Conservation (phyloP, 1,140 invertebrate genomes). For the Apocrypta bakeri region DNA sequence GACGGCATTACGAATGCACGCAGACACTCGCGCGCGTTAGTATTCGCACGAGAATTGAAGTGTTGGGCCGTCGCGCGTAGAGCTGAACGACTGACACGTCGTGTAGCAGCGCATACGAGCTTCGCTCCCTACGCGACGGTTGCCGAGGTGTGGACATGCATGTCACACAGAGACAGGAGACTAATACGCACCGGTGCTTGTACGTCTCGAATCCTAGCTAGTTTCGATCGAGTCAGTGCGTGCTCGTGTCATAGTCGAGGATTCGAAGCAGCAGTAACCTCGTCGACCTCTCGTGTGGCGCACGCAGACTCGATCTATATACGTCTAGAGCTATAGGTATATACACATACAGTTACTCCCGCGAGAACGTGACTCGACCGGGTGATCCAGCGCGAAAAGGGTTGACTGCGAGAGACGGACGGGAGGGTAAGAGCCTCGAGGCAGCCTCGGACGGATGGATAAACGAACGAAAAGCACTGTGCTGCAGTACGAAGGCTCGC, state of each 20-base stretch:
- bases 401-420: neutral
- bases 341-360: neutral
- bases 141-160: slow-evolving; percentile 20
- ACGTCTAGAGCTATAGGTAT: neutral
- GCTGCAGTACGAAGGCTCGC: neutral
- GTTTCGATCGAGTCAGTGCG: neutral
- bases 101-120: too few relatives aligned
- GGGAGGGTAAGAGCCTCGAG: neutral
- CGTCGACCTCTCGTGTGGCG: neutral
- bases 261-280: neutral
- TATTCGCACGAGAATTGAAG: slow-evolving; percentile 34
- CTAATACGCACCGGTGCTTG: neutral
- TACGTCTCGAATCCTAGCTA: neutral
- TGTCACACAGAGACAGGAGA: neutral
- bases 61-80: neutral
- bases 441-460: neutral
- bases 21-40: neutral
- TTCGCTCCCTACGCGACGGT: neutral
- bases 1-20: too few relatives aligned
- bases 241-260: neutral
- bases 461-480: slow-evolving; percentile 3
- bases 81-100: neutral
- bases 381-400: neutral
- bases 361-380: slow-evolving; percentile 28
- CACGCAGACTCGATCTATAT: too few relatives aligned